phyloP scores from a whole-genome alignment of 2,797 vertebrate species.

The Champsocephalus gunnari region DNA sequence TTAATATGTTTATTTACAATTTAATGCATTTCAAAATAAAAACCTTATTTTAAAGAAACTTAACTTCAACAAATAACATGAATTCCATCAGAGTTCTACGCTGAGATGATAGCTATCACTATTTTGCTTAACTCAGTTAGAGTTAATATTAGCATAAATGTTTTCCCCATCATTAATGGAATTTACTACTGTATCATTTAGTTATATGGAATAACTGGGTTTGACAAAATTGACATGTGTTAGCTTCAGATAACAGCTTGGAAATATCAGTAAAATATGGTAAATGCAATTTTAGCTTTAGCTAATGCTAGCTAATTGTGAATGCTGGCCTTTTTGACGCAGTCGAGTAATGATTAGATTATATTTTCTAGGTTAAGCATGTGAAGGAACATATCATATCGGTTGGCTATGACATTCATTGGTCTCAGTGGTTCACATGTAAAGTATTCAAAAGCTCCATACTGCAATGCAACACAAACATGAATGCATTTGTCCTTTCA shows the following conservation, averaged over 20 bases:
- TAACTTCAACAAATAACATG: not conserved
- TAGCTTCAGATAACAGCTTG: not conserved
- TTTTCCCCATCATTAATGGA: not conserved
- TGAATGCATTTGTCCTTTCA: not conserved
- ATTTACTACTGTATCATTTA: not conserved
- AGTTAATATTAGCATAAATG: not conserved
- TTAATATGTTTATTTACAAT: not conserved
- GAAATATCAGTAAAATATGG: not conserved
- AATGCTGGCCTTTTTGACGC: not conserved
- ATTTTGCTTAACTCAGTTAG: not conserved
- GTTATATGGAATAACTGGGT: not conserved
- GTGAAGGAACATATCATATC: conserved; percentile 27
- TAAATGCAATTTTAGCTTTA: not conserved
- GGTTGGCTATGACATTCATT: conserved; percentile 47
- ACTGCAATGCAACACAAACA: conserved; percentile 33
- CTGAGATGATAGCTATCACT: not conserved
- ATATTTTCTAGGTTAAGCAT: conserved; percentile 8
- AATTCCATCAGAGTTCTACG: not conserved
- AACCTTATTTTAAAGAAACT: not conserved
- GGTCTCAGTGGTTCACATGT: conserved; percentile 35
- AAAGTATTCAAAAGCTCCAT: conserved; percentile 27
- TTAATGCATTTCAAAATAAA: not conserved
- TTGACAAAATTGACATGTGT: not conserved
- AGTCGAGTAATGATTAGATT: not conserved
- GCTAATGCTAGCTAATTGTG: not conserved